Percentiles rank a stretch among this genome's conserved stretches.
Evolutionary conservation across 2,888 invertebrate genomes (phyloP).

Genomic region (Antitype chi): DNA sequence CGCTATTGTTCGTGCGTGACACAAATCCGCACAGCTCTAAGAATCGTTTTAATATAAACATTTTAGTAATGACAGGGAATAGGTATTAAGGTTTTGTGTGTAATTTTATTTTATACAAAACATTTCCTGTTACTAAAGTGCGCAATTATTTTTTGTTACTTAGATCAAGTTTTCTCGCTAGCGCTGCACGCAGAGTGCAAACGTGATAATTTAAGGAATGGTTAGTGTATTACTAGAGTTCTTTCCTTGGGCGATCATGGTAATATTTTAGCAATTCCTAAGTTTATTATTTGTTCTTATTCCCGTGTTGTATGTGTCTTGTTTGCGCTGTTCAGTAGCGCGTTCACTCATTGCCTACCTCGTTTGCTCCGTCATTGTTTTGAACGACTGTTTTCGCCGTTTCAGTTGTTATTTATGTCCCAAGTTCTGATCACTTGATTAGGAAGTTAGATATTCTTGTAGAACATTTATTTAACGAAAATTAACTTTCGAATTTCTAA

Average conservation of each 20-base stretch:
- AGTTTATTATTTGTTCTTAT: conserved; percentile 48
- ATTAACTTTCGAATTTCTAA: conserved; percentile 27
- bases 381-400: conserved; percentile 68
- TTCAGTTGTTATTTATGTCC: conserved; percentile 63
- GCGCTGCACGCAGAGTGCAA: conserved; percentile 73
- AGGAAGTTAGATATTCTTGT: conserved; percentile 48
- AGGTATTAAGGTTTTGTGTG: conserved; percentile 60
- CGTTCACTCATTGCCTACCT: conserved; percentile 58
- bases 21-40: conserved; percentile 64
- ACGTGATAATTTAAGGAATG: conserved; percentile 79
- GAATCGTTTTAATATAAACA: conserved; percentile 67
- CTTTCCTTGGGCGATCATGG: conserved; percentile 61
- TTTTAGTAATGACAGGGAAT: conserved; percentile 64
- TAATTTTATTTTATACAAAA: conserved; percentile 72
- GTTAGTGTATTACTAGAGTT: conserved; percentile 72
- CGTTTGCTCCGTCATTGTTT: conserved; percentile 75
- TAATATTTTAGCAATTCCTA: conserved; percentile 71
- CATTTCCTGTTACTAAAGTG: conserved; percentile 77
- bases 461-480: conserved; percentile 32
- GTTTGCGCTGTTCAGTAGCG: conserved; percentile 72
- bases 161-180: conserved; percentile 75
- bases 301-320: conserved; percentile 77
- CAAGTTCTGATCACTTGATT: conserved; percentile 56
- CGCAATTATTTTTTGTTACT: conserved; percentile 79
- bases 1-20: conserved; percentile 69